Base-by-base conservation (phyloP, 35 echinoderm and acorn worm species). In the Hemicentrotus pulcherrimus region DNA sequence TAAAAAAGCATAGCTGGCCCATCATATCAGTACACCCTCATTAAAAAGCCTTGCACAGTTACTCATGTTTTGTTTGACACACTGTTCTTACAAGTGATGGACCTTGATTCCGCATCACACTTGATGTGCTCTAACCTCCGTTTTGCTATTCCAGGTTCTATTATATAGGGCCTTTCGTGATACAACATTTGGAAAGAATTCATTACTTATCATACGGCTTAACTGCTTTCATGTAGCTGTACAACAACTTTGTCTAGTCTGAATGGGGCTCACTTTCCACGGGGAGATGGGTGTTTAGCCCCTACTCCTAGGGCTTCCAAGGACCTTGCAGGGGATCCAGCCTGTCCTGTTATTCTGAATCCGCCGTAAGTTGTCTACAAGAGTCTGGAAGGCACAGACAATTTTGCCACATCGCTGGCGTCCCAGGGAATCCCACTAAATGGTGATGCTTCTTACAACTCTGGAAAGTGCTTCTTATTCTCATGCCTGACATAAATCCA, bases 391-490 rank as follows among this genome's bases (percentile, higher is more conserved):
- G 91, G 91, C 48, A 48, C 91, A 93, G 91, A 93, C 91, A 58
- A 46, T 93, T 93, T 93, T 93, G 91, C 91, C 91, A 93, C 91
- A 47, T 93, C 48, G 15, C 28, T 31, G 91, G 91, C 47, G 91
- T 93, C 91, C 91, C 18, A 14, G 30, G 91, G 91, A 93, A 93
- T 93, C 91, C 91, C 91, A 58, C 91, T 93, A 93, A 93, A 50
- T 93, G 91, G 91, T 93, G 91, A 31, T 47, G 48, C 41, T 93
- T 93, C 48, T 93, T 93, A 93, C 91, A 93, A 93, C 46, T 93
- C n/a, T 33, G 48, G 18, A 93, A 93, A 48, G 48, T 58, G 91
- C 46, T 28, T 78, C 65, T 70, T 70, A 70, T 70, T 70, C 61
- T 28, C 24, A 78, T 28, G 4, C 0, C 65, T 78, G 65, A n/a